These are phyloP conservation scores for Hipparchia semele DNA, from an alignment of 2,888 invertebrate species.

Conservation along the genomic window DNA sequence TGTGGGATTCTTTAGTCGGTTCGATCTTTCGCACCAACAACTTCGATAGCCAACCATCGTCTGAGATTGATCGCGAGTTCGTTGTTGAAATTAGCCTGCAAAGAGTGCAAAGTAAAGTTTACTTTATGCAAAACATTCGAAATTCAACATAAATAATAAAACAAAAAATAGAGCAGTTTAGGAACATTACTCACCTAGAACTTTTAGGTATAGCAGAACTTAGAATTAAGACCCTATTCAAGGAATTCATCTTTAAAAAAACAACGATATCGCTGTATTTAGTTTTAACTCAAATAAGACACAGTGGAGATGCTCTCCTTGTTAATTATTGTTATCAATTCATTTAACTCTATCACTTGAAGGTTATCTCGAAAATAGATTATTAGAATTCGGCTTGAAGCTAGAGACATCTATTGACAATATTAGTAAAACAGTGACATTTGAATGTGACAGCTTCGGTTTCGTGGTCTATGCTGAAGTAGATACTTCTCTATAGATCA, in stretches of 20 bases:
- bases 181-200: constrained; percentile 58
- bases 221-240: constrained; percentile 66
- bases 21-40: constrained; percentile 95
- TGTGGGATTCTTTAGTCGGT: constrained; percentile 97
- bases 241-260: constrained; percentile 63
- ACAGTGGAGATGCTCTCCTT: constrained; percentile 36
- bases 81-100: constrained; percentile 71
- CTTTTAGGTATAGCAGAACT: constrained; percentile 64
- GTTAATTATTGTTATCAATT: constrained; percentile 69
- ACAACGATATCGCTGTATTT: constrained; percentile 17
- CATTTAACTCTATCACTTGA: constrained; percentile 77
- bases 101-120: constrained; percentile 51
- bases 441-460: not conserved
- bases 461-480: no score
- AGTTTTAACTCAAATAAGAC: constrained; percentile 45
- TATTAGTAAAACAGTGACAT: no score
- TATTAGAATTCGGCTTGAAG: constrained; percentile 27
- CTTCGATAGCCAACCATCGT: constrained; percentile 95
- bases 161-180: constrained; percentile 14
- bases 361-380: constrained; percentile 80
- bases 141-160: constrained; percentile 48
- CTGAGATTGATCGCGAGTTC: constrained; percentile 64
- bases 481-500: no score
- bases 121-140: constrained; percentile 43
- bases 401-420: no score